Base-by-base conservation (phyloP, 2,113 vertebrate genomes). In the Brachypodius melanocephalos region DNA sequence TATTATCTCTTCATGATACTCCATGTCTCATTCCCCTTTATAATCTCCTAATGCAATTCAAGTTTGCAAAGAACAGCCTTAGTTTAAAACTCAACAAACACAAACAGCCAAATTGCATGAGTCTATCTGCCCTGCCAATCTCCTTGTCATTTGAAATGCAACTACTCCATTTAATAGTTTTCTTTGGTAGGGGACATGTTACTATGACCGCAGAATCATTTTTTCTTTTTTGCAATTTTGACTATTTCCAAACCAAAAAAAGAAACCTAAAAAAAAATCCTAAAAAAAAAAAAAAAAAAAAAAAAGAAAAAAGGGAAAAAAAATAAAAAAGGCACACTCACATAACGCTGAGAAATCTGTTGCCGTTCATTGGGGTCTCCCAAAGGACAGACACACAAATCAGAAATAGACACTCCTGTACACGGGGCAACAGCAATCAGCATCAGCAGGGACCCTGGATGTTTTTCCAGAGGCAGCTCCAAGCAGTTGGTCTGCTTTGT, bases 381-480 rank as follows among this genome's bases (percentile, higher is more conserved):
- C 88, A 99, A 94, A 26, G 98, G 98, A 91, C 98, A 98, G 31
- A 98, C 95, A 29, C 98, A 98, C 14, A 99, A 93, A 83, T 99
- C 99, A 26, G 98, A 98, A 94, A 99, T 93, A 9, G 99, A 99
- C 55, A 99, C 98, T 17, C 99, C 99, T 8, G 97, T 88, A 80
- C 98, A 99, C 7, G 98, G 98, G 19, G 94, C 97, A 15, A 98
- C 97, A 25, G 98, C 98, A 91, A 99, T 94, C 95, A 99, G 74
- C 96, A 99, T 95, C 28, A 99, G 96, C 78, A 99, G 96, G 4
- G 95, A 98, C 61, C 99, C 99, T 42, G 89, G 97, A 91, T 97
- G 96, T 74, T 96, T 98, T 82, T 95, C 98, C 96, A 98, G 66
- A 15, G 99, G 98, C 96, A 99, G 89, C 97, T 98, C 98, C 88